Percentiles rank a stretch among this genome's conserved stretches.
phyloP scores from a whole-genome alignment of 2,888 invertebrate genomes.

The Clusia tigrina region DNA sequence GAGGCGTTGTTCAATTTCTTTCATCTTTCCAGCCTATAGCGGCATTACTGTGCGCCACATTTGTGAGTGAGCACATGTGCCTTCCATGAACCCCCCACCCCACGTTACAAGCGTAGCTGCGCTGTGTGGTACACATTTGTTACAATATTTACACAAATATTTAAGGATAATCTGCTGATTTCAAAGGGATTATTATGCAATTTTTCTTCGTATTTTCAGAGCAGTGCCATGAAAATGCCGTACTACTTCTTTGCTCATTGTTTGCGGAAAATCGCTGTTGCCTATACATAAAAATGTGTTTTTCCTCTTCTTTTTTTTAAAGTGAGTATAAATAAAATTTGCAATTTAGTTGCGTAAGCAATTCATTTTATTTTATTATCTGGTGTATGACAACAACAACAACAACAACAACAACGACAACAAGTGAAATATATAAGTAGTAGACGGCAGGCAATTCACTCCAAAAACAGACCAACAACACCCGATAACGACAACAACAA shows the following conservation, averaged over 20 bases:
- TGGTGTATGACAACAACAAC: slow-evolving; percentile 9
- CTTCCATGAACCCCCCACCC: no score
- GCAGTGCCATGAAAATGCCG: neutral
- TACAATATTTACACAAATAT: slow-evolving; percentile 62
- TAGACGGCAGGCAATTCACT: neutral
- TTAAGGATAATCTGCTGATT: slow-evolving; percentile 62
- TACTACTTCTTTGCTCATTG: slow-evolving; percentile 2
- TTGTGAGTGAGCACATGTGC: no score
- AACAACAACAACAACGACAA: neutral
- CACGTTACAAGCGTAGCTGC: neutral
- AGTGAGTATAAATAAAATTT: slow-evolving; percentile 23
- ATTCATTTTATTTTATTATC: slow-evolving; percentile 46
- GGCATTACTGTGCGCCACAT: no score
- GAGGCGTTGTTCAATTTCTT: no score
- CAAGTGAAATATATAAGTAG: neutral
- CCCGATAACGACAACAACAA: neutral
- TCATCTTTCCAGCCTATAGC: no score
- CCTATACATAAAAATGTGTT: neutral
- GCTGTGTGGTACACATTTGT: slow-evolving; percentile 50
- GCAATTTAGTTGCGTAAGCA: slow-evolving; percentile 44
- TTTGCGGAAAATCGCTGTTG: neutral
- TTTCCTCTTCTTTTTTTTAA: neutral
- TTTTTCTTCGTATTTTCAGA: slow-evolving; percentile 30
- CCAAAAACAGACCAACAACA: neutral
- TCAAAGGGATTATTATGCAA: slow-evolving; percentile 62